phyloP scores from a whole-genome alignment of 1,140 invertebrate genomes.

The Caenorhabditis elegans region DNA sequence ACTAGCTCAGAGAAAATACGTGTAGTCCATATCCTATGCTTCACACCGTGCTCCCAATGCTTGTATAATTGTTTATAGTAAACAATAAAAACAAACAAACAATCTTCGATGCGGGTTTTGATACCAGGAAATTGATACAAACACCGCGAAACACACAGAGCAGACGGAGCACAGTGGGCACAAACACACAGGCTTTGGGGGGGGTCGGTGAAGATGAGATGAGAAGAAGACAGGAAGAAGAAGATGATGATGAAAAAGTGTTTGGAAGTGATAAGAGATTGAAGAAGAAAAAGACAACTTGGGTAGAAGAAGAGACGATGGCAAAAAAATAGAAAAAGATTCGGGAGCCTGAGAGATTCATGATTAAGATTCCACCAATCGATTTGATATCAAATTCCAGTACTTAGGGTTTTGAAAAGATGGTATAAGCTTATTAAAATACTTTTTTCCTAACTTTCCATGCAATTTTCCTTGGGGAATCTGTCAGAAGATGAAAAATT shows the following conservation, averaged over 20 bases:
- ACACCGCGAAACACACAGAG: not conserved
- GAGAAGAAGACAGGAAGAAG: not conserved
- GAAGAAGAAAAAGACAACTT: slow-evolving; percentile 32
- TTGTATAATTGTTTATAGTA: not conserved
- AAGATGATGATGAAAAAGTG: not conserved
- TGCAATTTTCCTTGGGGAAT: too few relatives aligned
- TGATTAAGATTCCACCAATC: too few relatives aligned
- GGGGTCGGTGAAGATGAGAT: not conserved
- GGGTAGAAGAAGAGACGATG: not conserved
- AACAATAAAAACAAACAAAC: slow-evolving; percentile 3
- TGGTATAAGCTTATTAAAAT: too few relatives aligned
- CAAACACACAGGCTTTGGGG: too few relatives aligned
- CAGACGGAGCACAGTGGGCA: slow-evolving; percentile 10
- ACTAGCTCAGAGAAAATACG: not conserved
- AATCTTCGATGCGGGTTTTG: not conserved
- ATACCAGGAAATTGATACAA: slow-evolving; percentile 25
- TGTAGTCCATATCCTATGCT: slow-evolving; percentile 6
- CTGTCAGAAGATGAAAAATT: too few relatives aligned
- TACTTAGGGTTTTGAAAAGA: too few relatives aligned
- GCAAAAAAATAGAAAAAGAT: slow-evolving; percentile 18
- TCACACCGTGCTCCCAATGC: not conserved
- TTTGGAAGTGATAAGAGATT: slow-evolving; percentile 41
- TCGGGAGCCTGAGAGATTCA: not conserved
- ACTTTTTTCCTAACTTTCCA: too few relatives aligned
- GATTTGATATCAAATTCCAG: too few relatives aligned